A percentile compares a stretch with the other conserved stretches of the same genome.
Evolutionary conservation across 2,888 invertebrate species (phyloP).

Genomic region (Macaria liturata): DNA sequence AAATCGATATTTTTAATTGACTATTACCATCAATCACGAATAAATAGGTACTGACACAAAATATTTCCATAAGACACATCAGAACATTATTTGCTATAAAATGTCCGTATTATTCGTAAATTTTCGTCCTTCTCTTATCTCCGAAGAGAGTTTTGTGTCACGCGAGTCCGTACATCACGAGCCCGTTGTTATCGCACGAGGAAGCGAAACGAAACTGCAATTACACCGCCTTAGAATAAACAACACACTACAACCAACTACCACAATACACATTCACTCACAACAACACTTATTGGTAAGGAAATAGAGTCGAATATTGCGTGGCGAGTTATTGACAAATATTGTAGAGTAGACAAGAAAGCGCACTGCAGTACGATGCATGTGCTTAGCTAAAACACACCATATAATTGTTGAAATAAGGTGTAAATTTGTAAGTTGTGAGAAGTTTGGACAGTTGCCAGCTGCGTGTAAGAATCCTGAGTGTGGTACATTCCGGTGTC

Average conservation of each 20-base stretch:
- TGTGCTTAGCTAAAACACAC: background rate
- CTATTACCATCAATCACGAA: too few species aligned
- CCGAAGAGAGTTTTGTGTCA: too few species aligned
- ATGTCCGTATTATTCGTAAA: too few species aligned
- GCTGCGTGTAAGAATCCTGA: background rate
- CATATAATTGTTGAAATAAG: background rate
- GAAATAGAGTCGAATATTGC: slow-evolving; percentile 10
- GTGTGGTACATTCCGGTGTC: too few species aligned
- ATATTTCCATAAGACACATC: too few species aligned
- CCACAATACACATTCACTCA: slow-evolving; percentile 1
- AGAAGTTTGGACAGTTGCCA: slow-evolving; percentile 5
- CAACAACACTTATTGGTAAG: background rate
- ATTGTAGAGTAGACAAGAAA: slow-evolving; percentile 13
- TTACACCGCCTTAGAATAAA: slow-evolving; percentile 15
- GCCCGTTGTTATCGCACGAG: slow-evolving; percentile 17
- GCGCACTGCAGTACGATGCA: slow-evolving; percentile 20
- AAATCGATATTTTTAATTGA: too few species aligned
- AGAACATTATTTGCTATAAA: too few species aligned
- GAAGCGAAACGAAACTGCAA: slow-evolving; percentile 37
- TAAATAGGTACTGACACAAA: too few species aligned
- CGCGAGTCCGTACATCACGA: too few species aligned
- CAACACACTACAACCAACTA: slow-evolving; percentile 18
- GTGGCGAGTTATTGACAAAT: background rate
- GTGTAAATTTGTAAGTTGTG: background rate
- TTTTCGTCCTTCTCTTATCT: too few species aligned